phyloP scores from a whole-genome alignment of 2,888 invertebrate genomes.

The Hirudinaria manillensis region DNA sequence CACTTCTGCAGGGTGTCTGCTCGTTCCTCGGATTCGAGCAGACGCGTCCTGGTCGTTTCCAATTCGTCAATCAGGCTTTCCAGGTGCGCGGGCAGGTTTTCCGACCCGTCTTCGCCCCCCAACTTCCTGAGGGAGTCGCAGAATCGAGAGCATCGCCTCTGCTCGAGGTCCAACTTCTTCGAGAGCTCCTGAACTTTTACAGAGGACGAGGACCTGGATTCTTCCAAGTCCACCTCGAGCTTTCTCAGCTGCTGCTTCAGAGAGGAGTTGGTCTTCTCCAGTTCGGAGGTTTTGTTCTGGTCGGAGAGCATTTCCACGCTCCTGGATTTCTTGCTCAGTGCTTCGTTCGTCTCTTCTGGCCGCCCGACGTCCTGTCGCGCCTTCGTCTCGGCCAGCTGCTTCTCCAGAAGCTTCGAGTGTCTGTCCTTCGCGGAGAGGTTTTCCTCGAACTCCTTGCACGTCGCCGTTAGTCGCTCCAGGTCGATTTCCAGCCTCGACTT shows the following conservation, averaged over 20 bases:
- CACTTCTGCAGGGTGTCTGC: background rate
- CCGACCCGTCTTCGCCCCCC: background rate
- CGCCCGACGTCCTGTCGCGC: background rate
- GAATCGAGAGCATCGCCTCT: slow-evolving; percentile 74
- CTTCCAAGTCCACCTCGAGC: slow-evolving; percentile 59
- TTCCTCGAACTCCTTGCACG: background rate
- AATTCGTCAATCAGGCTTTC: background rate
- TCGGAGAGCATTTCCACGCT: slow-evolving; percentile 3
- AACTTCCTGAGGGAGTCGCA: slow-evolving; percentile 61
- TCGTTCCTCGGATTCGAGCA: slow-evolving; percentile 13
- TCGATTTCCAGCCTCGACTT: background rate
- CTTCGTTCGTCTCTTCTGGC: background rate
- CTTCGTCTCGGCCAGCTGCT: slow-evolving; percentile 1
- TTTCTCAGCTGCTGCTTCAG: slow-evolving; percentile 58
- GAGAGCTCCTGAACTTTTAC: slow-evolving; percentile 74
- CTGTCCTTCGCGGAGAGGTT: background rate
- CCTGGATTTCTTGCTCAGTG: background rate
- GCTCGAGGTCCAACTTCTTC: slow-evolving; percentile 66
- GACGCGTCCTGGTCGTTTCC: slow-evolving; percentile 3
- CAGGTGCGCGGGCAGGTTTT: background rate
- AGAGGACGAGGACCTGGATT: slow-evolving; percentile 53
- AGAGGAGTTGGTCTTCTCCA: slow-evolving; percentile 42
- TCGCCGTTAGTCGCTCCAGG: background rate
- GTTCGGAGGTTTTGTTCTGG: slow-evolving; percentile 27
- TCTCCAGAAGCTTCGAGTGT: background rate